Evolutionary conservation across 2,113 vertebrate species (phyloP), one percentile per base, ranked within the genome.

Genomic region (Pseudorectes ferrugineus): DNA sequence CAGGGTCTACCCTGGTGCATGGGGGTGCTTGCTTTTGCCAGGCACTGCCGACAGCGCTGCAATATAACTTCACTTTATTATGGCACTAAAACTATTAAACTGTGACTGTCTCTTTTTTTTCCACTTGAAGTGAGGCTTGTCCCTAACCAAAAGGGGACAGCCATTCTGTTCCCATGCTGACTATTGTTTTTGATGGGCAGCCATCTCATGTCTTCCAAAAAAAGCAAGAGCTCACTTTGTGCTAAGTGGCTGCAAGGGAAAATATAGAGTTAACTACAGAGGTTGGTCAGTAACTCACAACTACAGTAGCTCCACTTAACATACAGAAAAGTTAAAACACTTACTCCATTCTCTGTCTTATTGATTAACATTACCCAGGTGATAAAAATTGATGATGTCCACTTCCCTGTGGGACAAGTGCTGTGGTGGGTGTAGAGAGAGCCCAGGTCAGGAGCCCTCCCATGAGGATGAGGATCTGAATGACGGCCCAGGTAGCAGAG

Each of bases 61-160:
- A 95, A 73, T 95, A 43, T 95, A 96, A 92, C 71, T 91, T 67
- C 7, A 72, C 79, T 97, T 97, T 96, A 96, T 94, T 94, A 76
- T 63, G 51, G 74, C 71, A 85, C 84, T 95, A 93, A 96, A 93
- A 67, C 93, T 88, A 84, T 84, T 89, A 62, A 85, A 92, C 73
- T 89, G 65, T 79, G 95, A 67, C 2, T 35, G 59, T 57, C 24
- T 38, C n/a, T 62, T 42, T 65, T 43, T 66, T 54, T 54, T 63
- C 36, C 55, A 70, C 25, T 95, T 85, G 29, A 51, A 81, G 36
- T 45, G 71, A 96, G 45, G 33, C 57, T 97, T 67, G 65, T 81
- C 46, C 94, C 51, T 58, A 52, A 79, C 38, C 55, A 75, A 93
- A 92, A 80, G 45, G 62, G 40, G 26, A 61, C 45, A 70, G 36